phyloP scores from a whole-genome alignment of 2,888 invertebrate genomes.

The Lingula anatina region DNA sequence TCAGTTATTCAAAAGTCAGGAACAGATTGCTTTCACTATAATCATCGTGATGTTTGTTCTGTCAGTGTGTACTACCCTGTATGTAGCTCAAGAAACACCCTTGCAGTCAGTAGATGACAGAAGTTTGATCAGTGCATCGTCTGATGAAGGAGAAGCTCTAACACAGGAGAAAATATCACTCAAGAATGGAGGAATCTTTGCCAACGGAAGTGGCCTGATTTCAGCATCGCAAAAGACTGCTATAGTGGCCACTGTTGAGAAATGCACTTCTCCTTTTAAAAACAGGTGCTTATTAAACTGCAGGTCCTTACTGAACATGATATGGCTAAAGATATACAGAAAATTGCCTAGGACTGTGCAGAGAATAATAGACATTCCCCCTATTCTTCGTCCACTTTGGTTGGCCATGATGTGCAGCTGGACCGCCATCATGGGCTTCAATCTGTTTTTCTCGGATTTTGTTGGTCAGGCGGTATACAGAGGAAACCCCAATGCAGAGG shows the following conservation, averaged over 20 bases:
- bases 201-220: too few species aligned
- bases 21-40: slow-evolving; percentile 84
- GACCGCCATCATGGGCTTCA: slow-evolving; percentile 97
- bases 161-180: neutral
- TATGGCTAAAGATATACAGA: slow-evolving; percentile 17
- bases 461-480: slow-evolving; percentile 85
- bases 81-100: slow-evolving; percentile 86
- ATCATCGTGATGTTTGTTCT: slow-evolving; percentile 82
- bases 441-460: slow-evolving; percentile 93
- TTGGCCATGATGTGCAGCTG: slow-evolving; percentile 92
- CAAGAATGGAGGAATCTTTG: neutral
- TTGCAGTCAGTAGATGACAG: neutral
- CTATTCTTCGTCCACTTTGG: slow-evolving; percentile 77
- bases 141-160: slow-evolving; percentile 42
- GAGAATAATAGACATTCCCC: slow-evolving; percentile 66
- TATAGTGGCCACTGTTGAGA: too few species aligned
- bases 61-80: slow-evolving; percentile 77
- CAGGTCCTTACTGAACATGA: neutral
- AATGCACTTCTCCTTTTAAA: too few species aligned
- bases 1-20: slow-evolving; percentile 73
- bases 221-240: too few species aligned
- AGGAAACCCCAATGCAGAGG: slow-evolving; percentile 65
- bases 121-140: neutral
- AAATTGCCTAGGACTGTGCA: slow-evolving; percentile 28
- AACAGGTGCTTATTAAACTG: too few species aligned